Evolutionary conservation across 37 sponge, comb jelly and placozoan species (phyloP).

Genomic region (Eunapius fragilis): DNA sequence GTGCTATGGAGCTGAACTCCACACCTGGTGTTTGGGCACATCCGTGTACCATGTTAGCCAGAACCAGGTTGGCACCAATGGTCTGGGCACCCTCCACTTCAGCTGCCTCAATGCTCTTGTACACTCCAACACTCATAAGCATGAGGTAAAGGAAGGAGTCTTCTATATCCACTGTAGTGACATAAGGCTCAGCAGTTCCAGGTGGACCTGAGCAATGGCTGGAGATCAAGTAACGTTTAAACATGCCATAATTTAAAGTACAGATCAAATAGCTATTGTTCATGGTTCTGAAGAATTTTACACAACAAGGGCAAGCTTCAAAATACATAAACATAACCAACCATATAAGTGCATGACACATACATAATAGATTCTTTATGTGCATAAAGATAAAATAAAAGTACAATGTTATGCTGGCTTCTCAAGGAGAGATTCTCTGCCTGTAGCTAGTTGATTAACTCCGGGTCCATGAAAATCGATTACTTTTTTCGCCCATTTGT

Average conservation of each 20-base stretch:
- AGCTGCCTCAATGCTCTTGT: constrained; percentile 77
- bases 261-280: too few relatives aligned
- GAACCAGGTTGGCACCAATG: constrained; percentile 33
- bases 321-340: too few relatives aligned
- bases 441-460: too few relatives aligned
- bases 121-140: constrained; percentile 88
- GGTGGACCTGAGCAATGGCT: constrained; percentile 51
- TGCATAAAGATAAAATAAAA: too few relatives aligned
- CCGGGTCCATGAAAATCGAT: too few relatives aligned
- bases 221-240: background rate
- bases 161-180: constrained; percentile 16
- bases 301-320: too few relatives aligned
- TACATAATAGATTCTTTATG: too few relatives aligned
- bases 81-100: background rate
- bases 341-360: too few relatives aligned
- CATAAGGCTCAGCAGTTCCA: constrained; percentile 60
- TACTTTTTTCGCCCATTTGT: too few relatives aligned
- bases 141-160: constrained; percentile 57
- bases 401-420: too few relatives aligned
- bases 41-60: constrained; percentile 25
- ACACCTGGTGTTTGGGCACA: background rate
- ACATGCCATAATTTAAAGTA: background rate
- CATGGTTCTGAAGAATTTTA: too few relatives aligned
- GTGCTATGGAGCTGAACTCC: constrained; percentile 21
- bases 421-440: too few relatives aligned